These are phyloP conservation scores for Cavia porcellus DNA, from an alignment of 2,113 vertebrate genomes.

Conservation along the genomic window DNA sequence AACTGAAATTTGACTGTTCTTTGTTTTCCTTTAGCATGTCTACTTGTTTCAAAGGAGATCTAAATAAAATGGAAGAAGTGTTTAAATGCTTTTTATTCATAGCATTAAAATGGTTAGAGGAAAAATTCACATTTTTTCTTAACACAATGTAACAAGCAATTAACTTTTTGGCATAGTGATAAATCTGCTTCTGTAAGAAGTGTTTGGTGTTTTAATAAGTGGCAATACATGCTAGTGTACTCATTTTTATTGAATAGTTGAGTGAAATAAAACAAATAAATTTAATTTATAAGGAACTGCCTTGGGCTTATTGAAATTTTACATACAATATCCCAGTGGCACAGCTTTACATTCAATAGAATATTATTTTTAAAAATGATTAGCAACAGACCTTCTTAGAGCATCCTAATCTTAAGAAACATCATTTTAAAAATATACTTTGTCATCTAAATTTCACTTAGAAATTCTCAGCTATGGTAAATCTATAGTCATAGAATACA, in stretches of 20 bases:
- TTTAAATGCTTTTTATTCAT: conserved; percentile 75
- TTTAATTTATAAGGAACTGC: conserved; percentile 78
- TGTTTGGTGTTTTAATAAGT: conserved; percentile 84
- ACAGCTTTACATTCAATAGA: conserved; percentile 3
- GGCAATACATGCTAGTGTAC: conserved; percentile 68
- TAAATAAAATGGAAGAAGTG: conserved; percentile 64
- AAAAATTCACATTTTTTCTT: conserved; percentile 72
- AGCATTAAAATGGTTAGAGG: conserved; percentile 59
- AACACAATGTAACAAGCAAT: conserved; percentile 74
- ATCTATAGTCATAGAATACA: background rate
- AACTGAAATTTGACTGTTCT: conserved; percentile 54
- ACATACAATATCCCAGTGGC: conserved; percentile 47
- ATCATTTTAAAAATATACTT: background rate
- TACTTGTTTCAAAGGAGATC: background rate
- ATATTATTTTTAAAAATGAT: conserved; percentile 36
- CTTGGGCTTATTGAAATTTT: conserved; percentile 77
- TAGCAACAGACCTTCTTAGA: background rate
- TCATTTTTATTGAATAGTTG: conserved; percentile 81
- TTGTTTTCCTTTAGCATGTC: background rate
- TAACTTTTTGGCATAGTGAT: conserved; percentile 82
- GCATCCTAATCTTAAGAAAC: background rate
- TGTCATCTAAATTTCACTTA: conserved; percentile 37
- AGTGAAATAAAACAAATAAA: conserved; percentile 50
- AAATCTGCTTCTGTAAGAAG: conserved; percentile 81
- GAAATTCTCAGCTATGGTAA: background rate